Evolutionary conservation across 2,797 vertebrate genomes (phyloP).

Genomic region (Oophaga sylvatica): DNA sequence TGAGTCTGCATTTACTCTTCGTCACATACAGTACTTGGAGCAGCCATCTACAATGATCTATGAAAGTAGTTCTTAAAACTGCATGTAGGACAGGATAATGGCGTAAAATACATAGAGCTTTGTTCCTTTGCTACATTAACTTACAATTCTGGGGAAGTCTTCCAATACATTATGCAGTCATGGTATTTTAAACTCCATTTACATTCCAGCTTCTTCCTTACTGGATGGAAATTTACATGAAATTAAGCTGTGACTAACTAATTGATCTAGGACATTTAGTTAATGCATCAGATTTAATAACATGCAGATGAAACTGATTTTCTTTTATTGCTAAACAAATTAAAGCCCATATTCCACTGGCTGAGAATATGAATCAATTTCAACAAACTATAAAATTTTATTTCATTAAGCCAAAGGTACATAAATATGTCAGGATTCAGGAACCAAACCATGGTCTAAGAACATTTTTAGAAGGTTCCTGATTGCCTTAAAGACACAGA

Average conservation of each 20-base stretch:
- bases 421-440: background rate
- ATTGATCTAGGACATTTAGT: constrained; percentile 49
- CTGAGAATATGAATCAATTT: constrained; percentile 23
- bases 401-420: background rate
- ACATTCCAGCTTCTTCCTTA: constrained; percentile 26
- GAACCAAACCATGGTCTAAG: background rate
- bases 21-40: too few relatives aligned
- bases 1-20: background rate
- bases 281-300: constrained; percentile 52
- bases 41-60: background rate
- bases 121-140: constrained; percentile 39
- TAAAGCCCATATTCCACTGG: constrained; percentile 28
- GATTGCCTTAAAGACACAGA: background rate
- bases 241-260: constrained; percentile 47
- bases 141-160: constrained; percentile 28
- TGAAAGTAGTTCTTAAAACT: background rate
- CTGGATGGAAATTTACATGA: constrained; percentile 36
- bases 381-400: constrained; percentile 14
- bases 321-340: constrained; percentile 54
- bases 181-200: constrained; percentile 50
- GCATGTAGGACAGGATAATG: background rate
- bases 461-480: background rate
- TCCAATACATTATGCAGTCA: constrained; percentile 38
- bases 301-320: constrained; percentile 43
- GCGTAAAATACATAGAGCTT: constrained; percentile 3